Conservation (phyloP, 2,113 vertebrate species). For the Ahaetulla prasina region DNA sequence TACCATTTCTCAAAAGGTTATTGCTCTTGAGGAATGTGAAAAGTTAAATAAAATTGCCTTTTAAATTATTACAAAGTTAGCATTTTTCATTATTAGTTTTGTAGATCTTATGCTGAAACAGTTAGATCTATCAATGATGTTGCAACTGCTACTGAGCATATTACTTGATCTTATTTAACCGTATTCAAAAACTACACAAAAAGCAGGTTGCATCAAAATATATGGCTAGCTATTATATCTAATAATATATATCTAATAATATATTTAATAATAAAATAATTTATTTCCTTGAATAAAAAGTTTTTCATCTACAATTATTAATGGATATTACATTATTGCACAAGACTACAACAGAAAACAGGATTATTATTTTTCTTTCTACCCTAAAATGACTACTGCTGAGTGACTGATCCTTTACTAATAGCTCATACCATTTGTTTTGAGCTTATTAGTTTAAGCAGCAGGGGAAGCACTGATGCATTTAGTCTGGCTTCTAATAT, state of each 20-base stretch:
- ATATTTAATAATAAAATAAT: no score
- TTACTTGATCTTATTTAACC: constrained; percentile 7
- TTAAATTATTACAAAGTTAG: constrained; percentile 1
- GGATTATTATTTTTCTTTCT: not conserved
- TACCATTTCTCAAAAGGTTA: constrained; percentile 17
- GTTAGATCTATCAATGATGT: not conserved
- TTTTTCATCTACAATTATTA: constrained; percentile 1
- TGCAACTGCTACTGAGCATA: not conserved
- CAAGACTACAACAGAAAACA: not conserved
- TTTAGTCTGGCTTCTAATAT: not conserved
- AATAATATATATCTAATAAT: no score
- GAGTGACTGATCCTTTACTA: not conserved
- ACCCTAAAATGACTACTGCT: not conserved
- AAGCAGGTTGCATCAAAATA: not conserved
- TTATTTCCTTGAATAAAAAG: not conserved
- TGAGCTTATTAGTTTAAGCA: constrained; percentile 1
- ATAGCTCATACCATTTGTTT: not conserved
- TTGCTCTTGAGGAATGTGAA: not conserved
- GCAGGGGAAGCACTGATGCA: not conserved
- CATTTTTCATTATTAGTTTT: constrained; percentile 6
- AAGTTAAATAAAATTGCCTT: not conserved
- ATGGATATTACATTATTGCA: not conserved
- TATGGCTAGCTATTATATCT: not conserved
- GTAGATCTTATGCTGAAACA: not conserved
- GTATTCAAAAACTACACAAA: not conserved